Evolutionary conservation across 2,113 vertebrate species (phyloP).

Genomic region (Prunella himalayana): DNA sequence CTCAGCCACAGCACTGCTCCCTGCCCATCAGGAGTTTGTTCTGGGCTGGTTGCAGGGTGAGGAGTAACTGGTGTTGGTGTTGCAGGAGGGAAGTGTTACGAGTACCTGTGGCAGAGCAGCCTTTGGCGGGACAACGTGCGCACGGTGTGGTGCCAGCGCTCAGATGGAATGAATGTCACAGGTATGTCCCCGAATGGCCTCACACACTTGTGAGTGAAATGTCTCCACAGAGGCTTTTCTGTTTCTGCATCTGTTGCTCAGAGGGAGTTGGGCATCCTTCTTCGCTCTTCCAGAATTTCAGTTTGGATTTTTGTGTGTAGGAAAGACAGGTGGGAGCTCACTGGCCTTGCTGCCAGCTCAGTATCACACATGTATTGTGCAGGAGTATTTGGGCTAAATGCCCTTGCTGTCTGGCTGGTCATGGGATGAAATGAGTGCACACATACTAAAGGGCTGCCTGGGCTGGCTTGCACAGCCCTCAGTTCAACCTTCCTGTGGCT

Average conservation of each 20-base stretch:
- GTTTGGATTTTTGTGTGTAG: not conserved
- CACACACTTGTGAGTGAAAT: rapidly evolving
- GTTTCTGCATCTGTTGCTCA: not conserved
- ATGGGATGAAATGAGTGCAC: not conserved
- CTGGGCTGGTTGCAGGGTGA: not conserved
- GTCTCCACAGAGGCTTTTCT: not conserved
- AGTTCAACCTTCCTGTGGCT: not conserved
- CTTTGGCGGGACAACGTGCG: conserved; percentile 88
- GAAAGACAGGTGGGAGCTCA: not conserved
- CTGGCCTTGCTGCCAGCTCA: not conserved
- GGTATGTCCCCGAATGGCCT: conserved; percentile 67
- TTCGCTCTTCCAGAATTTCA: not conserved
- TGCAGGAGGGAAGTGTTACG: conserved; percentile 90
- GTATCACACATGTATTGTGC: not conserved
- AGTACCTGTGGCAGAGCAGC: conserved; percentile 88
- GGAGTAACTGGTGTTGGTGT: not conserved
- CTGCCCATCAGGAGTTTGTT: not conserved
- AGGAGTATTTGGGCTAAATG: not conserved
- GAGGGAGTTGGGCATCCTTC: not conserved
- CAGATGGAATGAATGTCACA: conserved; percentile 94
- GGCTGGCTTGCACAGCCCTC: not conserved
- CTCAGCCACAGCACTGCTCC: not conserved
- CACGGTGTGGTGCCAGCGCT: conserved; percentile 94
- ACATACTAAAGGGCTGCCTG: not conserved
- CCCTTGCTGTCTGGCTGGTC: not conserved